phyloP scores from a whole-genome alignment of 2,797 vertebrate species.

The Ctenopoma multispine region DNA sequence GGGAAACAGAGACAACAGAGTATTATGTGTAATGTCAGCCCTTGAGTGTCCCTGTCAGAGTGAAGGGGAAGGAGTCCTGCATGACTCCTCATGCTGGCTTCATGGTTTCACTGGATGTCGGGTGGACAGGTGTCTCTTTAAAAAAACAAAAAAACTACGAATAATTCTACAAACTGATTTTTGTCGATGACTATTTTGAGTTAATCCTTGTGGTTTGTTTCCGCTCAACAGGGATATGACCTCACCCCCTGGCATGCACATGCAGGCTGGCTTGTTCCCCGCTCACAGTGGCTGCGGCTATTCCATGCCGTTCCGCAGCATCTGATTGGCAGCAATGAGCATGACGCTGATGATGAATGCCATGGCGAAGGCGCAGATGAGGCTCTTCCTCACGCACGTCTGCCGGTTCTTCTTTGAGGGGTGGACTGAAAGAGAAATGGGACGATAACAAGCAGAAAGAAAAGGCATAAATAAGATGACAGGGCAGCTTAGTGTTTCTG shows the following conservation, averaged over 20 bases:
- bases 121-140: conserved; percentile 38
- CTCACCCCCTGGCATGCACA: conserved; percentile 90
- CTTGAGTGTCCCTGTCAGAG: conserved; percentile 96
- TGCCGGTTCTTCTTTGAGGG: conserved; percentile 91
- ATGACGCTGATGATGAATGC: conserved; percentile 99
- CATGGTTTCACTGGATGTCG: conserved; percentile 73
- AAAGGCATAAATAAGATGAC: not conserved
- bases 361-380: conserved; percentile 99
- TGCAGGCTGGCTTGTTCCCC: conserved; percentile 76
- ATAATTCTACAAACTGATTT: conserved; percentile 44
- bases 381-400: conserved; percentile 97
- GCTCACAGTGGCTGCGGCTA: conserved; percentile 87
- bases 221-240: conserved; percentile 73
- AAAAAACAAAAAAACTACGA: conserved; percentile 31
- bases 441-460: conserved; percentile 1
- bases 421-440: conserved; percentile 74
- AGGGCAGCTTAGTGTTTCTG: not conserved
- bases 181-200: conserved; percentile 21
- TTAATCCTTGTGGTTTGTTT: conserved; percentile 59
- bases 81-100: conserved; percentile 85
- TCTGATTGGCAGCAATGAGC: conserved; percentile 99
- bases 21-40: conserved; percentile 90
- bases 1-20: conserved; percentile 85
- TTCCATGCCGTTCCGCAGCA: conserved; percentile 99
- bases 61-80: conserved; percentile 85